These are phyloP conservation scores for Eilema sororculum DNA, from an alignment of 2,888 invertebrate genomes.

Conservation along the genomic window DNA sequence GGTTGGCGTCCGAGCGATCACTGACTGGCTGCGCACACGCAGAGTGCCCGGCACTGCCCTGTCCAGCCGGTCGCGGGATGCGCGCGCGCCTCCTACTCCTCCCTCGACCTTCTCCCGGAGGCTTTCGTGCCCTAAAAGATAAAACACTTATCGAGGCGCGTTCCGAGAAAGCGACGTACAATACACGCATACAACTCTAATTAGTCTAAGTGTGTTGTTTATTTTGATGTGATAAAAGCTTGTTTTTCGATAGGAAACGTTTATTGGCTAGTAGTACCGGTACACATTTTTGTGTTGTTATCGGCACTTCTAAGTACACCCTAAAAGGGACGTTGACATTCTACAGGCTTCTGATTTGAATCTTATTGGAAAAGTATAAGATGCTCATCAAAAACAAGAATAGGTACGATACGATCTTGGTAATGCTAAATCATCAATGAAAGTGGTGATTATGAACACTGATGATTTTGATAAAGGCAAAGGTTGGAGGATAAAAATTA, in stretches of 20 bases:
- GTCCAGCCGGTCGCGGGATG: slow-evolving; percentile 41
- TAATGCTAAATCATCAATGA: slow-evolving; percentile 23
- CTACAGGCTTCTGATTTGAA: neutral
- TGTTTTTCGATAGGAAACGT: slow-evolving; percentile 37
- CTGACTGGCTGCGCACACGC: slow-evolving; percentile 51
- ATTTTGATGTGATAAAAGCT: slow-evolving; percentile 58
- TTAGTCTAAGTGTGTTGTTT: slow-evolving; percentile 72
- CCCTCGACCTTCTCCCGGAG: slow-evolving; percentile 64
- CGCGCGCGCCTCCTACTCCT: slow-evolving; percentile 55
- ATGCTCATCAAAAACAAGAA: slow-evolving; percentile 9
- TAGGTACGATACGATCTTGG: neutral
- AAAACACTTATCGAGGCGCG: slow-evolving; percentile 66
- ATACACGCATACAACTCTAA: slow-evolving; percentile 60
- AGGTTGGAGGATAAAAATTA: slow-evolving; percentile 33
- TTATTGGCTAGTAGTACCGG: slow-evolving; percentile 40
- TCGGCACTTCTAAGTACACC: slow-evolving; percentile 16
- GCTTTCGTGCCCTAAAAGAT: slow-evolving; percentile 62
- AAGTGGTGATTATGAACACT: slow-evolving; percentile 20
- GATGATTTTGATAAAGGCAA: slow-evolving; percentile 21
- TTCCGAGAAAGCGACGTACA: slow-evolving; percentile 66
- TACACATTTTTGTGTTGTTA: slow-evolving; percentile 28
- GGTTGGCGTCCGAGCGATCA: slow-evolving; percentile 78
- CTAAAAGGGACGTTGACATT: slow-evolving; percentile 11
- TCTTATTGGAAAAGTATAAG: slow-evolving; percentile 17
- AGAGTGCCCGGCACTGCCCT: slow-evolving; percentile 24